Percentiles rank a stretch among this genome's conserved stretches.
Evolutionary conservation across 2,888 invertebrate genomes (phyloP).

Genomic region (Ferdinandea cuprea): DNA sequence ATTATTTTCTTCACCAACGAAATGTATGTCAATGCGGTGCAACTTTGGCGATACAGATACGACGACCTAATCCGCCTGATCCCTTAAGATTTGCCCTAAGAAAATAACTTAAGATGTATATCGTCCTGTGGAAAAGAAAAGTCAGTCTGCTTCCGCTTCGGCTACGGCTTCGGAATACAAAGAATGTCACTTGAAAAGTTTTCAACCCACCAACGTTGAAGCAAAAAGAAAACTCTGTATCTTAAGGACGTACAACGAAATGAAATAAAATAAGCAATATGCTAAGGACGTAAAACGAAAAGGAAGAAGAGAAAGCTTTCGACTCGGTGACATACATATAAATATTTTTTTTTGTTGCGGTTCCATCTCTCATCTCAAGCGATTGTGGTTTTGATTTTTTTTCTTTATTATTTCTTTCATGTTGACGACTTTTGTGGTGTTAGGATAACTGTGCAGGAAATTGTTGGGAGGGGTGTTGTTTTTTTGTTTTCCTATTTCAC

Average conservation of each 20-base stretch:
- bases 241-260: constrained; percentile 43
- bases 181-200: constrained; percentile 49
- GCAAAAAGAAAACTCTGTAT: constrained; percentile 41
- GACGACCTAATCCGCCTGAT: constrained; percentile 58
- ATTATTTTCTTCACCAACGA: constrained; percentile 52
- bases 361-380: constrained; percentile 30
- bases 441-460: constrained; percentile 56
- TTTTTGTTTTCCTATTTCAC: constrained; percentile 42
- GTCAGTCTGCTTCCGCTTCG: constrained; percentile 29
- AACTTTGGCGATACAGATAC: constrained; percentile 52
- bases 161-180: no score
- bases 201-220: constrained; percentile 9
- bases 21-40: constrained; percentile 28
- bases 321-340: constrained; percentile 52
- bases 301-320: constrained; percentile 3
- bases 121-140: constrained; percentile 50
- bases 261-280: constrained; percentile 34
- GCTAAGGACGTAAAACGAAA: not conserved
- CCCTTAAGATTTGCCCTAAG: constrained; percentile 52
- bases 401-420: not conserved
- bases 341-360: constrained; percentile 24
- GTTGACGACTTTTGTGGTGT: constrained; percentile 26
- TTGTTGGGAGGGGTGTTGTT: constrained; percentile 32
- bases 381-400: constrained; percentile 52
- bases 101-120: constrained; percentile 59